Conservation (phyloP, 2,888 invertebrate genomes). For the Actias luna region DNA sequence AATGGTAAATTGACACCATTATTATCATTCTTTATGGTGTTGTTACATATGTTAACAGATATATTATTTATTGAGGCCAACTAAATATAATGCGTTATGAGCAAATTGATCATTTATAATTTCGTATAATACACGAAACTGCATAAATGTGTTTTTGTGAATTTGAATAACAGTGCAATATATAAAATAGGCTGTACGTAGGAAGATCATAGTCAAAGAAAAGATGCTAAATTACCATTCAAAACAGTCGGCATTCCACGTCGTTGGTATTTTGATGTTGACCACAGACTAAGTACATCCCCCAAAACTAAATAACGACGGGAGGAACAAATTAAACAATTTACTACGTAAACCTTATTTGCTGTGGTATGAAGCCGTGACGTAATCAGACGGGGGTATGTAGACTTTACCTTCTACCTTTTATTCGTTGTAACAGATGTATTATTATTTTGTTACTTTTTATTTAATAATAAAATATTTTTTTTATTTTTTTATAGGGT, state of each 20-base stretch:
- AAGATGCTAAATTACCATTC: neutral
- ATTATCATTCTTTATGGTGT: neutral
- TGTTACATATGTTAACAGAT: neutral
- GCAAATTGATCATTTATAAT: too few relatives aligned
- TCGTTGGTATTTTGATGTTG: constrained; percentile 1
- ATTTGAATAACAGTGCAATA: neutral
- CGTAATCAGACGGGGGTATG: neutral
- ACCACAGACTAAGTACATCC: neutral
- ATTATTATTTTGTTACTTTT: too few relatives aligned
- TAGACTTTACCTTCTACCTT: neutral
- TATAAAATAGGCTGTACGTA: neutral
- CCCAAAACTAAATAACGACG: constrained; percentile 23
- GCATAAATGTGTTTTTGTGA: too few relatives aligned
- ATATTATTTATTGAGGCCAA: neutral
- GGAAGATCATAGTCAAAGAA: neutral
- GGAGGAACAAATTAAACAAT: constrained; percentile 22
- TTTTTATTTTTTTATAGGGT: too few relatives aligned
- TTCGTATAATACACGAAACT: too few relatives aligned
- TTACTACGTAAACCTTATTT: constrained; percentile 17
- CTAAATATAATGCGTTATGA: too few relatives aligned
- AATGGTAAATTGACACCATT: neutral
- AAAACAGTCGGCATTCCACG: neutral
- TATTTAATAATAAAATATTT: too few relatives aligned
- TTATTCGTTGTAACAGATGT: neutral
- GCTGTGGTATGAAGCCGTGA: neutral